Evolutionary conservation across 2,113 vertebrate species (phyloP), one percentile per base, ranked within the genome.

Genomic region (Synodontis membranacea): DNA sequence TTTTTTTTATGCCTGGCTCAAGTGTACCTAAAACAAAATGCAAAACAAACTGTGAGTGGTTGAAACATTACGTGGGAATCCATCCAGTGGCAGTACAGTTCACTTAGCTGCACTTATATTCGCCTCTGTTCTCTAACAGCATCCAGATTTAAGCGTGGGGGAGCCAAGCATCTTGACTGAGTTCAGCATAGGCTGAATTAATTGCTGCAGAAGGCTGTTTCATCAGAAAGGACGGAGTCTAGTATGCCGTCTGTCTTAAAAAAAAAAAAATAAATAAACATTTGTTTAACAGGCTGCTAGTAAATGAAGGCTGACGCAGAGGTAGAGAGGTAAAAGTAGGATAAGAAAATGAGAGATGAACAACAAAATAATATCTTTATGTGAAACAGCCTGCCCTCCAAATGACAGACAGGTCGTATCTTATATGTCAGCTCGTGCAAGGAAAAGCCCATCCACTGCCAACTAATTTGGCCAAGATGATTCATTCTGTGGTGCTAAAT

Each of bases 381-480:
- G 82, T 48, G 72, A 83, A 23, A 44, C 42, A 80, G 62, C 15
- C 83, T 75, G 54, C 66, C 82, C n/a, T 11, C 46, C 74, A 85
- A 76, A 83, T 74, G 66, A 56, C 74, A 81, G 64, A 83, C 52
- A 75, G 74, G 83, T 85, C 37, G 11, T 80, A 88, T 85, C 28
- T 80, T 83, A 60, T 72, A 70, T 52, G 79, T 82, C 72, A 86
- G 39, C 58, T 62, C 54, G 46, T 80, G 76, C 66, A 37, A 46
- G 76, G 78, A 86, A 83, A 84, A 86, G 85, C 89, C 86, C 72
- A 85, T 85, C 79, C 62, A 48, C 62, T 84, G 70, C 87, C 60
- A 88, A 84, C 79, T 82, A 78, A 86, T 88, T 84, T 85, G 74
- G 44, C 62, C 86, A 66, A 54, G 72, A 87, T 87, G 83, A 90